Evolutionary conservation across 2,797 vertebrate species (phyloP), one percentile per base, ranked within the genome.

Genomic region (Pampus argenteus): DNA sequence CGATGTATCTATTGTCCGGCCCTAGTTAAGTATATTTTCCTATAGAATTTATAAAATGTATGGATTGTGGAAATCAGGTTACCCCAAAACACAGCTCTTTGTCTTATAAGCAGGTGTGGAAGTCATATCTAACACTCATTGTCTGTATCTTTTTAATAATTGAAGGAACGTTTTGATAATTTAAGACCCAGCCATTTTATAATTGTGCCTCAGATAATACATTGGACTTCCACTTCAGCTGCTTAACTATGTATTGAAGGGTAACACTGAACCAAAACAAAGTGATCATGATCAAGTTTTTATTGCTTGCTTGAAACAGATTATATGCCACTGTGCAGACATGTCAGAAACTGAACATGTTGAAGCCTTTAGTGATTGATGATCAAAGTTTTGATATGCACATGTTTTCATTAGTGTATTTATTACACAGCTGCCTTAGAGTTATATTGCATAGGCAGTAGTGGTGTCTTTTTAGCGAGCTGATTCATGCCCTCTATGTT

Each of bases 401-500:
- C 15, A 57, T 10, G 55, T 48, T 73, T 60, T n/a, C 3, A 0
- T 6, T 6, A 14, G 38, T 40, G 7, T 28, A 18, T 31, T 14
- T n/a, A 18, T 51, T 36, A 22, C 22, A 17, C 11, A 38, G 55
- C n/a, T n/a, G 31, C 17, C 40, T 18, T 2, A 9, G 22, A 44
- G 52, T 38, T 61, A 36, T 57, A 20, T 29, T 75, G 20, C 38
- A 44, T 38, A 74, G 58, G 51, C 28, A 29, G 10, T 40, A 25
- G 60, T 59, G 38, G 34, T 29, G 42, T 50, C 62, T 72, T 48
- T 67, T 55, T 45, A 50, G 60, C 72, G 29, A 78, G 68, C 75
- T 77, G 79, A 90, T 62, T 82, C 75, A 81, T 69, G 56, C 28
- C 34, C 25, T 48, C 51, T 74, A 52, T 70, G 62, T 81, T 67